These are phyloP conservation scores for Sebastes reedi DNA, from an alignment of 2,797 vertebrate genomes.

Conservation along the genomic window DNA sequence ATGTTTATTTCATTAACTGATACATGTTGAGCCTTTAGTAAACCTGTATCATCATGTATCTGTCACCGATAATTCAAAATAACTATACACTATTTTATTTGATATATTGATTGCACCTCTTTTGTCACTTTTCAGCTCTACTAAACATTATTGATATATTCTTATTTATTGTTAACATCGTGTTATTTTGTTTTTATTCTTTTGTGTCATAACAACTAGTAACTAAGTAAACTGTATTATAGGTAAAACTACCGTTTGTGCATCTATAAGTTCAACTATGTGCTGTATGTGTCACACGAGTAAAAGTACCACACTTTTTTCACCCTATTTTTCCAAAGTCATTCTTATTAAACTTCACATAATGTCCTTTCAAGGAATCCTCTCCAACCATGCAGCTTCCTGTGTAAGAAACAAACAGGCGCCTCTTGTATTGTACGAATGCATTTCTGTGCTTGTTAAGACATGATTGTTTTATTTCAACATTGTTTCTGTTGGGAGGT, in stretches of 20 bases:
- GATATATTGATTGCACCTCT: constrained; percentile 30
- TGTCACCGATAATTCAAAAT: neutral
- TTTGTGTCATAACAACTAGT: neutral
- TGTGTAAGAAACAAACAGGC: constrained; percentile 12
- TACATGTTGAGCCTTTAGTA: neutral
- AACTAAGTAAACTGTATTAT: neutral
- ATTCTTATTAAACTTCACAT: neutral
- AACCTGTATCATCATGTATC: neutral
- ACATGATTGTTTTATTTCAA: constrained; percentile 24
- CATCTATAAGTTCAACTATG: constrained; percentile 10
- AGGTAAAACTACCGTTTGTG: constrained; percentile 31
- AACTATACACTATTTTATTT: constrained; percentile 2
- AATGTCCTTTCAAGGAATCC: neutral
- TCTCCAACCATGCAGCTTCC: neutral
- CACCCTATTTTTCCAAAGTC: constrained; percentile 5
- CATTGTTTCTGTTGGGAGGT: constrained; percentile 11
- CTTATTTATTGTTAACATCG: constrained; percentile 28
- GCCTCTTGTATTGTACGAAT: constrained; percentile 21
- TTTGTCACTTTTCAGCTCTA: constrained; percentile 14
- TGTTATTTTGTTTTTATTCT: constrained; percentile 55
- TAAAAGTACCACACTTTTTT: constrained; percentile 14
- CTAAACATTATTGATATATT: constrained; percentile 5
- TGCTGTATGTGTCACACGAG: constrained; percentile 9
- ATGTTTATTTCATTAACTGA: neutral
- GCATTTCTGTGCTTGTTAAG: constrained; percentile 26